A percentile compares a stretch with the other conserved stretches of the same genome.
Evolutionary conservation across 1,140 invertebrate genomes (phyloP).

Genomic region (Paraescarpia echinospica): DNA sequence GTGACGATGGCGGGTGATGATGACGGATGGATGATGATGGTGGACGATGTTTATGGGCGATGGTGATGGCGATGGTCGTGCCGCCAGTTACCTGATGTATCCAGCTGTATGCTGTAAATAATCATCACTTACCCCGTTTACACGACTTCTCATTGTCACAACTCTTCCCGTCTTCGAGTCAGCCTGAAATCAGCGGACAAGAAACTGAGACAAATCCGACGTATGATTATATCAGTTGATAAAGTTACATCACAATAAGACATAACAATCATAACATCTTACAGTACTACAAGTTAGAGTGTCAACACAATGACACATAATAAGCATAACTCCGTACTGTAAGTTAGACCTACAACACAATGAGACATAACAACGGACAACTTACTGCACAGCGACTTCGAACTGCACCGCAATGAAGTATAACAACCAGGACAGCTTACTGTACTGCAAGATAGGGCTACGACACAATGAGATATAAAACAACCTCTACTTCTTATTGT

Average conservation of each 20-base stretch:
- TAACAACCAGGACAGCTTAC: background rate
- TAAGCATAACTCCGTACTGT: background rate
- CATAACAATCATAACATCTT: background rate
- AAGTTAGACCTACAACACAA: background rate
- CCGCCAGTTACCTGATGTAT: background rate
- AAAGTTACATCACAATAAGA: background rate
- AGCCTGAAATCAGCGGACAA: background rate
- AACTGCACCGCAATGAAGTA: background rate
- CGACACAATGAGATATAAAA: no score
- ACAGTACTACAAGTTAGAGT: background rate
- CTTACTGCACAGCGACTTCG: background rate
- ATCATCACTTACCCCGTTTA: background rate
- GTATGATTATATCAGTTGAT: background rate
- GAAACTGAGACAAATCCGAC: background rate
- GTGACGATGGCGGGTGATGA: background rate
- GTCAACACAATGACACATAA: no score
- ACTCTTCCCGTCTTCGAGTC: background rate
- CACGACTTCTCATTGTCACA: background rate
- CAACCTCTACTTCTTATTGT: no score
- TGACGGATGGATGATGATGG: background rate
- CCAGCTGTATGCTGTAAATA: background rate
- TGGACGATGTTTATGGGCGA: background rate
- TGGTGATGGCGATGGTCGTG: background rate
- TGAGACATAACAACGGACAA: background rate
- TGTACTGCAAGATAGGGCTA: no score